phyloP scores from a whole-genome alignment of 2,113 vertebrate species.

The Tor tambroides region DNA sequence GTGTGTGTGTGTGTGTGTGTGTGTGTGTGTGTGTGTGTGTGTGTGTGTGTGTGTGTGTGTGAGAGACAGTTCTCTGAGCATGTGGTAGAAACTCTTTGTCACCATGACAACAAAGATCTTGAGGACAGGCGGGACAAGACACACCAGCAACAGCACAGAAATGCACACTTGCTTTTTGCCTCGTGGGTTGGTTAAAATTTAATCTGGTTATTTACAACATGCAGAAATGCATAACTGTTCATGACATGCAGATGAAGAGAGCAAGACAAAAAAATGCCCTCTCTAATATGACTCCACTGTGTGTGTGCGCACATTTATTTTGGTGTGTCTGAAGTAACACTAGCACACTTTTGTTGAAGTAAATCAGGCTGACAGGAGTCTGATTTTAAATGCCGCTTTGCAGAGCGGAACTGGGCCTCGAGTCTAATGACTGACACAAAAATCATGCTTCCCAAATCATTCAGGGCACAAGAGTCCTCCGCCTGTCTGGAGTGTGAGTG shows the following conservation, averaged over 20 bases:
- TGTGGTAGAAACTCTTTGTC: slow-evolving; percentile 39
- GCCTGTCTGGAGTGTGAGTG: slow-evolving; percentile 10
- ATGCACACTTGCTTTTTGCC: slow-evolving; percentile 35
- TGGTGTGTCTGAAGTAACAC: slow-evolving; percentile 1
- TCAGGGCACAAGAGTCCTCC: slow-evolving; percentile 29
- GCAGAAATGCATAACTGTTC: slow-evolving; percentile 15
- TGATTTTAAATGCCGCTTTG: slow-evolving; percentile 42
- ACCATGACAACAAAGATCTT: slow-evolving; percentile 36
- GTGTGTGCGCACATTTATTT: not conserved
- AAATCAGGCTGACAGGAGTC: slow-evolving; percentile 36
- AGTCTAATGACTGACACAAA: slow-evolving; percentile 37
- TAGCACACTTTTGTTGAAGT: slow-evolving; percentile 22
- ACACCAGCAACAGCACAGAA: slow-evolving; percentile 17
- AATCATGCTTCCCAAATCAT: slow-evolving; percentile 27
- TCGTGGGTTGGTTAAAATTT: slow-evolving; percentile 44
- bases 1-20: not conserved
- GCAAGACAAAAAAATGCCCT: not conserved
- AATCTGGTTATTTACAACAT: slow-evolving; percentile 46
- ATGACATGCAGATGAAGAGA: slow-evolving; percentile 25
- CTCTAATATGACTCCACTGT: not conserved
- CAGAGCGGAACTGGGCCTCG: slow-evolving; percentile 18
- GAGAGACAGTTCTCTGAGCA: not conserved
- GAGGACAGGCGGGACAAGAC: slow-evolving; percentile 33
- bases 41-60: slow-evolving; percentile 3
- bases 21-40: no score